Evolutionary conservation across 2,797 vertebrate species (phyloP).

Genomic region (Pipistrellus kuhlii): DNA sequence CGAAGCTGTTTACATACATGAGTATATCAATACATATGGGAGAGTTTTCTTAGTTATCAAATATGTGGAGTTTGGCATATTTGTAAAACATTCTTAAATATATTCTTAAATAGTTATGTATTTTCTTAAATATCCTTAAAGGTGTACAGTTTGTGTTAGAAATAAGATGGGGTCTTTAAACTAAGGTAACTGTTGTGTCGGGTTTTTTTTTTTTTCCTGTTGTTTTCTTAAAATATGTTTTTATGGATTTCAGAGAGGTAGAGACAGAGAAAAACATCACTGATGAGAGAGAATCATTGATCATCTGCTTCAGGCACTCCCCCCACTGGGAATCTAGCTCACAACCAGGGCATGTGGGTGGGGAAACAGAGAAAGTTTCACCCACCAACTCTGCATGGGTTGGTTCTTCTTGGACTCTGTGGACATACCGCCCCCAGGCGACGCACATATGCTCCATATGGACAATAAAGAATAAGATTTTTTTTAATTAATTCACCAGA

Average conservation of each 20-base stretch:
- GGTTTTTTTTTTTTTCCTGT: too few relatives aligned
- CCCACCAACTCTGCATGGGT: neutral
- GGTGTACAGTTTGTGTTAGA: neutral
- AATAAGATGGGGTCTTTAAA: neutral
- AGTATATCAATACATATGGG: neutral
- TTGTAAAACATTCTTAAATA: slow-evolving; percentile 24
- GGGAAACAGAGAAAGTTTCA: neutral
- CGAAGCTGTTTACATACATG: neutral
- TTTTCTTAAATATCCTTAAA: slow-evolving; percentile 1
- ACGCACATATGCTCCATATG: neutral
- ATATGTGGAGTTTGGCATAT: neutral
- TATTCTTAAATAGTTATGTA: neutral
- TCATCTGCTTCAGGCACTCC: too few relatives aligned
- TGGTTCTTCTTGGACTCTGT: neutral
- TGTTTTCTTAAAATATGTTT: too few relatives aligned
- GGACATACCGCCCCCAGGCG: neutral
- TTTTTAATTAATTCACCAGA: neutral
- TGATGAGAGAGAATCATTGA: too few relatives aligned
- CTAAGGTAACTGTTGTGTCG: neutral
- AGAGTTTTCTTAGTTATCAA: neutral
- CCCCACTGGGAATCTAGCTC: too few relatives aligned
- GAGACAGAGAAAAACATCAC: too few relatives aligned
- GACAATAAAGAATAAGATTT: neutral
- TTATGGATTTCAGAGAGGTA: too few relatives aligned
- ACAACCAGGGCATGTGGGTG: too few relatives aligned